Evolutionary conservation across 1,140 invertebrate genomes (phyloP), one percentile per base, ranked within the genome.

Genomic region (Bombyx mandarina): DNA sequence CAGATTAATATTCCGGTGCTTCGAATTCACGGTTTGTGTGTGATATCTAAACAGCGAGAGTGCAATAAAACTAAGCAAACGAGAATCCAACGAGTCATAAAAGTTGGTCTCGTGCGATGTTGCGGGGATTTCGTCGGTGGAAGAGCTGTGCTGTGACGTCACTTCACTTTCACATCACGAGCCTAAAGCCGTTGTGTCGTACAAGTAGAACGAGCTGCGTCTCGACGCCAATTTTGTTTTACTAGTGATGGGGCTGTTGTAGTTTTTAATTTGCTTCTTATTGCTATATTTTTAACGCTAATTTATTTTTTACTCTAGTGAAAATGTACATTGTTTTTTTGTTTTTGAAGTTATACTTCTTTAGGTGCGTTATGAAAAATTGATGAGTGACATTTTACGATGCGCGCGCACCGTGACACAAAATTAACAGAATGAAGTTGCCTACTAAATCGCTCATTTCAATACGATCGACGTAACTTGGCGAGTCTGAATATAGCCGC

Each of bases 121-220:
- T 75, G 53, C 57, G 63, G 54, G 69, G 66, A 56, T 56, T 46
- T 63, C 62, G 65, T 65, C 69, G 61, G 63, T 60, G 64, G 61
- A 65, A 65, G 66, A 65, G 61, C 60, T 65, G 63, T 57, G 65
- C 59, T 61, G 72, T 83, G 81, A 83, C 76, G 81, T 82, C 81
- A 82, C 81, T 86, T 79, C 73, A 69, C 79, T 83, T 84, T 84
- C 83, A 77, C 69, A 75, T 81, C 77, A 86, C 80, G 79, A 80
- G 77, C 74, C 69, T 76, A 78, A 77, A 65, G 69, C 71, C 70
- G 70, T 71, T 73, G 66, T 64, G 59, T 62, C 54, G 63, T 10
- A 35, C 48, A n/a, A 46, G 59, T 54, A 47, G 64, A 57, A 45
- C 54, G 55, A 49, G 57, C 12, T 42, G 54, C 60, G 67, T 54